Percentiles rank a stretch among this genome's conserved stretches.
phyloP scores from a whole-genome alignment of 2,888 invertebrate genomes.

The Chaetoderma sp. region DNA sequence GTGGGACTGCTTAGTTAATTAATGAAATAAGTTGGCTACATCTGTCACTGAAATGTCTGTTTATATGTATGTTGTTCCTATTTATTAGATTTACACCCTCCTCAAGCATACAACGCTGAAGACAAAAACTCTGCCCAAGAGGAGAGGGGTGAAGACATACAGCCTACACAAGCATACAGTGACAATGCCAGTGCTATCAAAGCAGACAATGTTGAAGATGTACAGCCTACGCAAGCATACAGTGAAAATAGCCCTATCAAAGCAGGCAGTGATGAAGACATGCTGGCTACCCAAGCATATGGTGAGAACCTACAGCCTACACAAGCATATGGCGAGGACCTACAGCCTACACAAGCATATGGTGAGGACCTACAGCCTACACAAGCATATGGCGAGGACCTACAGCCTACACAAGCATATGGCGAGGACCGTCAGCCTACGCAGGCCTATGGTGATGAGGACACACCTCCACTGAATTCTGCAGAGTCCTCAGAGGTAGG shows the following conservation, averaged over 20 bases:
- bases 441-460: conserved; percentile 31
- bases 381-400: neutral
- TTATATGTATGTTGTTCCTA: too few species aligned
- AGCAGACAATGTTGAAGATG: neutral
- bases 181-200: neutral
- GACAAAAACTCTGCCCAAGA: neutral
- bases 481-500: too few species aligned
- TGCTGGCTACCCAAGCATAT: conserved; percentile 22
- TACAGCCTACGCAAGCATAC: neutral
- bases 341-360: conserved; percentile 18
- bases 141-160: neutral
- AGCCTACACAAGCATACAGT: neutral
- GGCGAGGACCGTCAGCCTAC: neutral
- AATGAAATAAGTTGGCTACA: too few species aligned
- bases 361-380: neutral
- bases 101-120: too few species aligned
- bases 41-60: too few species aligned
- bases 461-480: conserved; percentile 33
- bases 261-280: too few species aligned
- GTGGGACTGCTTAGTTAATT: too few species aligned
- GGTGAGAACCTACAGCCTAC: conserved; percentile 5
- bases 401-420: neutral
- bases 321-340: neutral
- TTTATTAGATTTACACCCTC: too few species aligned
- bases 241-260: too few species aligned